phyloP scores from a whole-genome alignment of 2,888 invertebrate species.

The Phortica magna region DNA sequence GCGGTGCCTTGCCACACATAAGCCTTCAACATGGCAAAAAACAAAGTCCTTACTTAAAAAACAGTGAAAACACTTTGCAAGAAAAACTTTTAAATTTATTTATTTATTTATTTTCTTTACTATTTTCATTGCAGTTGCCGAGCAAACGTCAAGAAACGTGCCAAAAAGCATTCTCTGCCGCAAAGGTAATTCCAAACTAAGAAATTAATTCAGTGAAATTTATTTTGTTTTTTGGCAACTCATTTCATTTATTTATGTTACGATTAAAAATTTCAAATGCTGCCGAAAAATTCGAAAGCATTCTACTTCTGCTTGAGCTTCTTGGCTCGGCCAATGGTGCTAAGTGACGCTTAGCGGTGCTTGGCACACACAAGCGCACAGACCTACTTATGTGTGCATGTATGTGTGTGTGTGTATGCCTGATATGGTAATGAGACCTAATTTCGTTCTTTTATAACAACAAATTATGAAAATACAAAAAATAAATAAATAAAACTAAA shows the following conservation, averaged over 20 bases:
- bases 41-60: not conserved
- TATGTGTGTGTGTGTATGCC: conserved; percentile 22
- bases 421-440: conserved; percentile 73
- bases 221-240: conserved; percentile 30
- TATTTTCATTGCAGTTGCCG: conserved; percentile 41
- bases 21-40: too few relatives aligned
- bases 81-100: conserved; percentile 37
- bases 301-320: conserved; percentile 23
- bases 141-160: not conserved
- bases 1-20: too few relatives aligned
- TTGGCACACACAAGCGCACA: conserved; percentile 32
- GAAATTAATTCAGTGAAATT: conserved; percentile 23
- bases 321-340: conserved; percentile 43
- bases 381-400: not conserved
- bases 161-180: not conserved
- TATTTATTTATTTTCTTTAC: conserved; percentile 4
- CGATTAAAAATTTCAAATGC: conserved; percentile 17
- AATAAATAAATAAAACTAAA: not conserved
- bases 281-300: not conserved
- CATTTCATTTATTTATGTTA: not conserved
- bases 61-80: conserved; percentile 34
- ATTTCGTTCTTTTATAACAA: conserved; percentile 52
- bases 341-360: conserved; percentile 45
- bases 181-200: conserved; percentile 1
- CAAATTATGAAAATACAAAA: conserved; percentile 20